Base-by-base conservation (phyloP, 2,113 vertebrate species). In the Anhinga anhinga region DNA sequence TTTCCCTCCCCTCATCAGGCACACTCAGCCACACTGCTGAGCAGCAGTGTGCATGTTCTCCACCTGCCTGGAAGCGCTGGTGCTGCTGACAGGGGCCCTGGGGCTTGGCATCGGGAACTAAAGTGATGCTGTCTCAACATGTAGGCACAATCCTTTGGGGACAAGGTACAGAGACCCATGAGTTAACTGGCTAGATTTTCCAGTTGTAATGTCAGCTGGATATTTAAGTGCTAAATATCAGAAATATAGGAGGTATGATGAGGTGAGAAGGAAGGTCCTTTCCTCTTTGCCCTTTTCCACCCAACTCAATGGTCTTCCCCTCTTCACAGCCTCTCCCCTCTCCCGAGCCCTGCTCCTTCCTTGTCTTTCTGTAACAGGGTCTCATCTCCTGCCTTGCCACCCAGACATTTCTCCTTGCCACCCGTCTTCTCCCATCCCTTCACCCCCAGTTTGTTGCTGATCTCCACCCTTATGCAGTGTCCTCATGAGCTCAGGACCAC, bases 391-490 rank as follows among this genome's bases (percentile, higher is more conserved):
- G 20, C 83, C 47, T 86, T 81, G n/a, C 34, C 30, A 62, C 9
- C 3, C 50, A 88, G 65, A 49, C 7, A 23, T 83, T 70, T 84
- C 5, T 86, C 15, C 27, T 71, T 74, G n/a, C n/a, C 45, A 59
- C 44, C 11, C 16, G 7, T 36, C 22, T 47, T 45, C 34, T 80
- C 13, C 76, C 52, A 7, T 38, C 32, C 18, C 29, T 58, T 85
- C 27, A 42, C 11, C 13, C 49, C 13, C 25, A 26, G 5, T 80
- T 66, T 70, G 1, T 22, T 82, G 50, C n/a, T 87, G 38, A 69
- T 73, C 86, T 93, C 93, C 91, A 94, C 87, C 89, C 82, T 47
- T 63, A 80, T 30, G 42, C 55, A 77, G 34, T 70, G 66, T 79
- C 62, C 71, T 91, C 45, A 90, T 40, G 61, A 95, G 36, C 49